A percentile compares a stretch with the other conserved stretches of the same genome.
Evolutionary conservation across 2,888 invertebrate genomes (phyloP).

Genomic region (Pterobdella sp.): DNA sequence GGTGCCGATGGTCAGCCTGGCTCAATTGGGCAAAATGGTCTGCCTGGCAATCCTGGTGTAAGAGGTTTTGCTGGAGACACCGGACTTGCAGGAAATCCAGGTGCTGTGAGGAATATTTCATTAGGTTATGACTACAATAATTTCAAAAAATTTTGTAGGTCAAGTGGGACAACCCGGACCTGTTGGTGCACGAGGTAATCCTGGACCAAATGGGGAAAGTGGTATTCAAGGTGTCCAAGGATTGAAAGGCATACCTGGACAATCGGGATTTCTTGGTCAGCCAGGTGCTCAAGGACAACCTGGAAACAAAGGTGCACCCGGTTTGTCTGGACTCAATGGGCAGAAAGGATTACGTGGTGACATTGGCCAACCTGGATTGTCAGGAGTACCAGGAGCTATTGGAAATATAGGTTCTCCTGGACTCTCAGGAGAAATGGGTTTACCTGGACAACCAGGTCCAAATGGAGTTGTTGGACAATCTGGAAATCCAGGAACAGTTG

Average conservation of each 20-base stretch:
- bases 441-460: conserved; percentile 27
- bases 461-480: conserved; percentile 14
- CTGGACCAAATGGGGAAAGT: neutral
- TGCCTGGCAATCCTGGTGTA: neutral
- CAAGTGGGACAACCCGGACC: conserved; percentile 12
- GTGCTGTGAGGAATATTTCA: conserved; percentile 18
- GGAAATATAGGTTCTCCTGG: conserved; percentile 28
- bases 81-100: conserved; percentile 28
- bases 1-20: neutral
- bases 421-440: conserved; percentile 26
- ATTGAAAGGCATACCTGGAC: neutral
- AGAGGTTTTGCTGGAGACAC: conserved; percentile 16
- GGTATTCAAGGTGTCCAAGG: conserved; percentile 4
- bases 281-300: conserved; percentile 50
- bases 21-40: neutral
- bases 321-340: conserved; percentile 35
- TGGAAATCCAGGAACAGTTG: conserved; percentile 26
- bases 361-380: conserved; percentile 29
- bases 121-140: neutral
- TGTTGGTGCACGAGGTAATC: neutral
- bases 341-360: conserved; percentile 36
- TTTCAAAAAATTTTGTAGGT: conserved; percentile 19
- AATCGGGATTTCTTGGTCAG: neutral
- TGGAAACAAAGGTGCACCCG: conserved; percentile 26
- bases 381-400: conserved; percentile 31